Conservation (phyloP, 2,888 invertebrate genomes). For the Physocephala rufipes region DNA sequence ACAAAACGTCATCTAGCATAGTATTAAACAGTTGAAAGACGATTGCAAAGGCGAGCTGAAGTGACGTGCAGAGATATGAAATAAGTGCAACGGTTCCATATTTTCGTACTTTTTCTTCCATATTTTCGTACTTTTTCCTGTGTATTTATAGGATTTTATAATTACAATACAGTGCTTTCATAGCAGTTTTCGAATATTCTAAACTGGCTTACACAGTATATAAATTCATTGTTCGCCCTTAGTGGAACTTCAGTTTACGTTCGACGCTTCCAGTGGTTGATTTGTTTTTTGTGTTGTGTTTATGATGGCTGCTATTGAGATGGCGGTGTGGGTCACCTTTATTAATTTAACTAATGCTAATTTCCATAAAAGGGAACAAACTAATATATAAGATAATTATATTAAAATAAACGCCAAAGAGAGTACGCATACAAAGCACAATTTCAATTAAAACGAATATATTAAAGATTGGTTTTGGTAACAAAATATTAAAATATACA, state of each 20-base stretch:
- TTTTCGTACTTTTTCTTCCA: too few relatives aligned
- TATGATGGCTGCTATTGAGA: neutral
- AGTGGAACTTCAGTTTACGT: conserved; percentile 27
- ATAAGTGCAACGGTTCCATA: too few relatives aligned
- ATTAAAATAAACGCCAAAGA: neutral
- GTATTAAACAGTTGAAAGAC: too few relatives aligned
- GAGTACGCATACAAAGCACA: conserved; percentile 18
- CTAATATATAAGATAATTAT: neutral
- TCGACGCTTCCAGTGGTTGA: conserved; percentile 24
- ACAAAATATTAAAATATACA: neutral
- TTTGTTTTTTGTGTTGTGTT: conserved; percentile 12
- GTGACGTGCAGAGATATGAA: too few relatives aligned
- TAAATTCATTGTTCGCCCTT: neutral
- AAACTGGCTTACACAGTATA: neutral
- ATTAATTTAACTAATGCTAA: conserved; percentile 14
- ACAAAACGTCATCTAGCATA: too few relatives aligned
- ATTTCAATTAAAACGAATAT: neutral
- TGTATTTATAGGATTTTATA: neutral
- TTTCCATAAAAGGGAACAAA: conserved; percentile 21
- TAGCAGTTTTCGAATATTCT: neutral
- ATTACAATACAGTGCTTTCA: neutral
- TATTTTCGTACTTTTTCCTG: too few relatives aligned
- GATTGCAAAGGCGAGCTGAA: too few relatives aligned
- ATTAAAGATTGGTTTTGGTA: neutral
- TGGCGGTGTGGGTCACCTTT: conserved; percentile 6